Evolutionary conservation across 2,797 vertebrate genomes (phyloP), one percentile per base, ranked within the genome.

Genomic region (Gymnoscopelus braueri): DNA sequence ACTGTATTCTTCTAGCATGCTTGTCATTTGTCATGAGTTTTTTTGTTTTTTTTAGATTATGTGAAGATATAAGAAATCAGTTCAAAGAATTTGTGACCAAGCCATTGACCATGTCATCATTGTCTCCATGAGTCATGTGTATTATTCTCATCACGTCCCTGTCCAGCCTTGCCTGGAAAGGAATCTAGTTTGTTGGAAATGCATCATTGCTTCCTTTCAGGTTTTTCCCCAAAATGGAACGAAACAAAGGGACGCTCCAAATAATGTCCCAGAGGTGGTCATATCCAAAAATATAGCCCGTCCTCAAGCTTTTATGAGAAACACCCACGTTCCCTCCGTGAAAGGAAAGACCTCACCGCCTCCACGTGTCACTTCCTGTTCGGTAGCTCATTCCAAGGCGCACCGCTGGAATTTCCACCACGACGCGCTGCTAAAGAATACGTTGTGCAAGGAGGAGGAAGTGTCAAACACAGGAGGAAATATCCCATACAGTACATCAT

Each of bases 331-430:
- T 84, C 63, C 75, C 68, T 47, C 69, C 57, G 71, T 78, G 70
- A 88, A 83, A 86, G 87, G 85, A 88, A 88, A 88, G 79, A 84
- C 75, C 53, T 85, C 79, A 83, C 62, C 61, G 65, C 72, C 77
- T 87, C 80, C 76, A 78, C 67, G 70, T 86, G 84, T 90, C 86
- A 86, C 83, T 87, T 93, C 91, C 90, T 89, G 77, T 65, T 62
- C 35, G 66, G 77, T 49, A 70, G 68, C 72, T 73, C 39, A 80
- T 75, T 84, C 86, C 78, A 82, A 77, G 11, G 47, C 67, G 75
- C 58, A 11, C 67, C 68, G 58, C 63, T 80, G 78, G 80, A 86
- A 72, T 85, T 89, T 91, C 81, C 82, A 87, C 57, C 32, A 2
- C 8, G 39, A 63, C 19, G 55, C 64, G 47, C 48, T 61, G 52